Evolutionary conservation across 1,140 invertebrate species (phyloP).

Genomic region (Sipha flava): DNA sequence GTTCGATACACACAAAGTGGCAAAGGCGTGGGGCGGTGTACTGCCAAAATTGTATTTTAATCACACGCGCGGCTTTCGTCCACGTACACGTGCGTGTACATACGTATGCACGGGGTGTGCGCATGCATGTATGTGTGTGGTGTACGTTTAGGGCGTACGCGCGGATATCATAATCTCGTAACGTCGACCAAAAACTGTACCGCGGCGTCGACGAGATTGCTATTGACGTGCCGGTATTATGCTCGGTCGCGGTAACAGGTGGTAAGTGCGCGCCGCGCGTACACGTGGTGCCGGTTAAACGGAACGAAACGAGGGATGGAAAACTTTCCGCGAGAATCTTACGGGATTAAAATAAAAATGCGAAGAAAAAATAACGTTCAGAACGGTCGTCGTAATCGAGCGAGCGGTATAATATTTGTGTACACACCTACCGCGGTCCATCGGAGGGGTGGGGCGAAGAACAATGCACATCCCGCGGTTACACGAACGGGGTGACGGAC

Average conservation of each 20-base stretch:
- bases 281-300: too few species aligned
- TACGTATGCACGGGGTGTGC: background rate
- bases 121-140: background rate
- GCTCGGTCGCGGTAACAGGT: background rate
- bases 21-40: background rate
- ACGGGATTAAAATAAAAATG: background rate
- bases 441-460: too few species aligned
- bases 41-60: constrained; percentile 29
- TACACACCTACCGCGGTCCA: too few species aligned
- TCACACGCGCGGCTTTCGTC: background rate
- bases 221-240: background rate
- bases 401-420: too few species aligned
- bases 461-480: too few species aligned
- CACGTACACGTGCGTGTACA: background rate
- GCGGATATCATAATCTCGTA: constrained; percentile 28
- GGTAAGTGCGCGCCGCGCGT: background rate
- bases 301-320: background rate
- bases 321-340: background rate
- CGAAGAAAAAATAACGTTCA: background rate
- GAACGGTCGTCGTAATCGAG: too few species aligned
- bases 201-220: background rate
- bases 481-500: too few species aligned
- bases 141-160: background rate
- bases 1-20: background rate
- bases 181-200: constrained; percentile 16